A percentile compares a stretch with the other conserved stretches of the same genome.
Conservation (phyloP, 1,140 invertebrate genomes). For the Contarinia nasturtii region DNA sequence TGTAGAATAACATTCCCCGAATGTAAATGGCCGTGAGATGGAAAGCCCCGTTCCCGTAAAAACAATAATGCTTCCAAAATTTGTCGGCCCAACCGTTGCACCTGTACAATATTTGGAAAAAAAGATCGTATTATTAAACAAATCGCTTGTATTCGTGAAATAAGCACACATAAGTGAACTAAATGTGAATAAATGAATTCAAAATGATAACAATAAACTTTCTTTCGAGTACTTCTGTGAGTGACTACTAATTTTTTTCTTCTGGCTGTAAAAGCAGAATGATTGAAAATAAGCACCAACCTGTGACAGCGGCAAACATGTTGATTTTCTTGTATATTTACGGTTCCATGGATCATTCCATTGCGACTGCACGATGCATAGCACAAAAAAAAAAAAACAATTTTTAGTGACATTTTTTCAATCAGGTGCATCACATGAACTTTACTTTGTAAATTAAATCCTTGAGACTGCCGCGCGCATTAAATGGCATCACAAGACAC, state of each 20-base stretch:
- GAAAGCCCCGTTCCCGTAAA: slow-evolving; percentile 71
- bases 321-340: slow-evolving; percentile 44
- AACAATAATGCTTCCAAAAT: slow-evolving; percentile 74
- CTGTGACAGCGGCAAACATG: slow-evolving; percentile 52
- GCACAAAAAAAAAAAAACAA: slow-evolving; percentile 1
- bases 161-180: too few relatives aligned
- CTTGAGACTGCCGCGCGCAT: slow-evolving; percentile 64
- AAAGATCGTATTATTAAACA: too few relatives aligned
- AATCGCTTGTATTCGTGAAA: too few relatives aligned
- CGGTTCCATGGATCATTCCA: slow-evolving; percentile 52
- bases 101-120: too few relatives aligned
- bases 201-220: too few relatives aligned
- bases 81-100: slow-evolving; percentile 71
- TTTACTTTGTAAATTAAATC: slow-evolving; percentile 73
- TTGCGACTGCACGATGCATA: slow-evolving; percentile 12
- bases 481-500: slow-evolving; percentile 61
- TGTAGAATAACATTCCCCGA: slow-evolving; percentile 80
- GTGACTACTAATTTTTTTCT: too few relatives aligned
- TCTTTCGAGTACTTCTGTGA: too few relatives aligned
- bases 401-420: neutral
- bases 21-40: slow-evolving; percentile 67
- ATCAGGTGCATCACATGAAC: neutral
- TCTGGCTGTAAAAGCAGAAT: too few relatives aligned
- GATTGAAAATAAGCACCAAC: too few relatives aligned
- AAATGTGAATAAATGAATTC: too few relatives aligned